Evolutionary conservation across 2,797 vertebrate genomes (phyloP), one percentile per base, ranked within the genome.

Genomic region (Microhierax caerulescens): DNA sequence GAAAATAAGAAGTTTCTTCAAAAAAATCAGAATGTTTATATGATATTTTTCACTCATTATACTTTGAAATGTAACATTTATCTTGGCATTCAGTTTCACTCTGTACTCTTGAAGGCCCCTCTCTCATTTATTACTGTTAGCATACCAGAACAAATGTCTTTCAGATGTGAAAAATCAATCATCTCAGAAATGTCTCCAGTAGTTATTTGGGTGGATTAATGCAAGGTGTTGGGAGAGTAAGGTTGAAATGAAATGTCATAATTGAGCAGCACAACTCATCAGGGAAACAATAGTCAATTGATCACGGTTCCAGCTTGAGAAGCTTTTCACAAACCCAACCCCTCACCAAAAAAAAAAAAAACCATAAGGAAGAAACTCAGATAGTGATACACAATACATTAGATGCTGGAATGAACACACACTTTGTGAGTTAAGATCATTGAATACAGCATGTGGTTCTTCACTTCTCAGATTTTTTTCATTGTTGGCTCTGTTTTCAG

Each of bases 111-210:
- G 92, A 94, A 87, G 95, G 69, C 85, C 95, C 86, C 87, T 92
- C 54, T 95, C 78, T 93, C 88, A 91, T 97, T 96, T 97, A 89
- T 97, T 98, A 78, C 93, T 86, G 96, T 97, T 98, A 97, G 91
- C 93, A 96, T 96, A 96, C 95, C 94, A 95, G 96, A 97, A 95
- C 89, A 97, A 98, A 98, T 97, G 88, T 96, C 92, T 98, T 98
- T 98, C 96, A 98, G 96, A 97, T 97, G 95, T 97, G 93, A 98
- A 97, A 97, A 97, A 97, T 98, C 92, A 97, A 96, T 98, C 95
- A 95, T 96, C 97, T 96, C 82, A 53, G 93, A 98, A 97, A 95
- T 27, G 41, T 83, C 67, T 85, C 67, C 83, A 94, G 95, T 95
- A 94, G 90, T 98, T 98, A 94, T 93, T 97, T 97, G 83, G 91